These are phyloP conservation scores for Perithous albicinctus DNA, from an alignment of 2,888 invertebrate species.

Conservation along the genomic window DNA sequence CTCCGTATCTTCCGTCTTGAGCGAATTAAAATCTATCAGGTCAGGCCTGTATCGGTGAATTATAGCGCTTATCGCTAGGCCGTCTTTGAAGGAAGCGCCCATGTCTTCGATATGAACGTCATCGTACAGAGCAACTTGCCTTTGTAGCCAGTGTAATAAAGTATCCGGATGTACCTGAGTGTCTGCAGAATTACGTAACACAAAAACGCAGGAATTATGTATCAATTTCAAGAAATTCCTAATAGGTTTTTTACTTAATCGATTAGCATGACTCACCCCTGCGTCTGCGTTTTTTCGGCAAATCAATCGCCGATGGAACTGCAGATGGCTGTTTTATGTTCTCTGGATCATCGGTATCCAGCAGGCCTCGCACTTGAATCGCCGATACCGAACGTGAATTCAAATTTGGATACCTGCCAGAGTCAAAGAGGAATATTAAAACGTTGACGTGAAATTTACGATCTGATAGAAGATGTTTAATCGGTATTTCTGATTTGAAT, in stretches of 20 bases:
- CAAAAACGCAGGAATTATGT: neutral
- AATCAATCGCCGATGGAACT: constrained; percentile 85
- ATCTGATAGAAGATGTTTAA: neutral
- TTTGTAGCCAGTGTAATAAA: constrained; percentile 91
- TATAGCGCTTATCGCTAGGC: constrained; percentile 90
- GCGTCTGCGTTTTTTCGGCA: constrained; percentile 89
- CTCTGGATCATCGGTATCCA: constrained; percentile 90
- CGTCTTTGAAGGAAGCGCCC: constrained; percentile 89
- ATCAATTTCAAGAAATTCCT: neutral
- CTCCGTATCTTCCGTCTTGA: constrained; percentile 88
- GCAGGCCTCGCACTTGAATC: constrained; percentile 90
- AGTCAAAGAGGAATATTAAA: constrained; percentile 26
- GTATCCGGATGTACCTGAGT: constrained; percentile 91
- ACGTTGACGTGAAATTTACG: neutral
- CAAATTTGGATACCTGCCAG: constrained; percentile 90
- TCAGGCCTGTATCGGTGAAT: constrained; percentile 96
- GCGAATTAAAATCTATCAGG: constrained; percentile 90
- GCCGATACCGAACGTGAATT: constrained; percentile 91
- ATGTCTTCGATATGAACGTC: constrained; percentile 88
- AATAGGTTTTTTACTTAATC: neutral
- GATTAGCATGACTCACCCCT: constrained; percentile 84
- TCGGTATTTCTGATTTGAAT: neutral
- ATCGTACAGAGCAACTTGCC: constrained; percentile 89
- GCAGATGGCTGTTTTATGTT: constrained; percentile 87
- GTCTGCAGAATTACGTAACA: constrained; percentile 85